Base-by-base conservation (phyloP, 1,140 invertebrate species). In the Drosophila saltans region DNA sequence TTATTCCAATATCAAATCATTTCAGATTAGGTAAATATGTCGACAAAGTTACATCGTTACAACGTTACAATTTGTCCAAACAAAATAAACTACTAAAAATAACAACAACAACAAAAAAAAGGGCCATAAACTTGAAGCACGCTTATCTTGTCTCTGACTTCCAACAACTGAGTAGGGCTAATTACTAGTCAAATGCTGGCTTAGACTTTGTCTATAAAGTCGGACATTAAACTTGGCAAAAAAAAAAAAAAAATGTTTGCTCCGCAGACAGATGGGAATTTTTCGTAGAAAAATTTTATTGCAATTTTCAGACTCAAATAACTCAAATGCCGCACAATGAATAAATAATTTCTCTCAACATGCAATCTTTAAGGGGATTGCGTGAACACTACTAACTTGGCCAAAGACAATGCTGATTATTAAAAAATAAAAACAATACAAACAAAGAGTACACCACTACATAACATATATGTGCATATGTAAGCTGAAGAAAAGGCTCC, bases 191-290 rank as follows among this genome's bases (percentile, higher is more conserved):
- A 76, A 76, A 58, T 79, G 79, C 58, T 56, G 78, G 5, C 56
- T 58, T 28, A 9, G 56, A 24, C 30, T 21, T 7, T 39, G 33
- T 58, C 56, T 58, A 58, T 63, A 60, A 66, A 69, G 76, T 86
- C 83, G 83, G 83, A 80, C 83, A 80, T 89, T 86, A 86, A 86
- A 86, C 83, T 83, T 86, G 75, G 57, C 75, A 36, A 36, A 16
- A 16, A 16, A 16, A 16, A 16, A 16, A 16, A 16, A 16, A 16
- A 16, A 6, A 36, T 6, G 3, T 36, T 36, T 36, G 6, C 33
- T 36, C 16, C 16, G 33, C 26, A 41, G 66, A 75, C 52, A 85
- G 75, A 70, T 86, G 83, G 80, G 83, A 86, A 83, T 82, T 88
- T 76, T 67, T 75, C 72, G 40, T 76, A 71, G 63, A 64, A 74